A percentile compares a stretch with the other conserved stretches of the same genome.
Evolutionary conservation across 2,113 vertebrate genomes (phyloP).

Genomic region (Anoura caudifer): DNA sequence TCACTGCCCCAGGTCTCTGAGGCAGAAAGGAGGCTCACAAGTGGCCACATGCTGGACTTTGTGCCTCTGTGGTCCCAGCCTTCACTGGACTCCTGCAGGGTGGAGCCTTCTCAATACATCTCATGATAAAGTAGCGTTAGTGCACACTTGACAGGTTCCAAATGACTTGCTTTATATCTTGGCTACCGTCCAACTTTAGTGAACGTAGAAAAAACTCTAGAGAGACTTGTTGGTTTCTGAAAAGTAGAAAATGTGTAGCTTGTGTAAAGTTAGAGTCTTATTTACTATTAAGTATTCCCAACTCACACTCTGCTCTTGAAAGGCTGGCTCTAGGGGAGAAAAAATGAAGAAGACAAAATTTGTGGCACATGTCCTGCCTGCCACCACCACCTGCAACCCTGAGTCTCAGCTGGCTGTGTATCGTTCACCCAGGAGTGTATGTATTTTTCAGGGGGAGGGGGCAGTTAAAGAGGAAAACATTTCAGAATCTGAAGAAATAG

Average conservation of each 20-base stretch:
- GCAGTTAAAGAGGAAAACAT: neutral
- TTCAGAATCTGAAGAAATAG: neutral
- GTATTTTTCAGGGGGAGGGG: neutral
- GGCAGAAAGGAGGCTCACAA: constrained; percentile 37
- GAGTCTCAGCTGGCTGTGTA: neutral
- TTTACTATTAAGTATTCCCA: neutral
- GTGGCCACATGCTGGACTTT: neutral
- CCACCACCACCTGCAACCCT: neutral
- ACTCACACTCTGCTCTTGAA: neutral
- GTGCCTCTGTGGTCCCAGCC: neutral
- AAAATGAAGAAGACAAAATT: neutral
- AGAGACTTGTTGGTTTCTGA: constrained; percentile 51
- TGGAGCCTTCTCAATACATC: constrained; percentile 44
- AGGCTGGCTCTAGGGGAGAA: neutral
- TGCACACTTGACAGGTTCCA: constrained; percentile 61
- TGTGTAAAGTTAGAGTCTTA: neutral
- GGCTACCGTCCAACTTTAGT: constrained; percentile 47
- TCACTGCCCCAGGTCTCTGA: constrained; percentile 27
- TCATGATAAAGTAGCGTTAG: constrained; percentile 52
- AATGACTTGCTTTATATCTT: constrained; percentile 71
- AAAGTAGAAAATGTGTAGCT: constrained; percentile 38
- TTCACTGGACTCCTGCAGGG: constrained; percentile 35
- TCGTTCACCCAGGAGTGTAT: neutral
- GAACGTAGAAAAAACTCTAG: constrained; percentile 17
- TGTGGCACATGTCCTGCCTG: neutral